A percentile compares a stretch with the other conserved stretches of the same genome.
These are phyloP conservation scores for Halichoeres trimaculatus DNA, from an alignment of 2,113 vertebrate species.

Conservation along the genomic window DNA sequence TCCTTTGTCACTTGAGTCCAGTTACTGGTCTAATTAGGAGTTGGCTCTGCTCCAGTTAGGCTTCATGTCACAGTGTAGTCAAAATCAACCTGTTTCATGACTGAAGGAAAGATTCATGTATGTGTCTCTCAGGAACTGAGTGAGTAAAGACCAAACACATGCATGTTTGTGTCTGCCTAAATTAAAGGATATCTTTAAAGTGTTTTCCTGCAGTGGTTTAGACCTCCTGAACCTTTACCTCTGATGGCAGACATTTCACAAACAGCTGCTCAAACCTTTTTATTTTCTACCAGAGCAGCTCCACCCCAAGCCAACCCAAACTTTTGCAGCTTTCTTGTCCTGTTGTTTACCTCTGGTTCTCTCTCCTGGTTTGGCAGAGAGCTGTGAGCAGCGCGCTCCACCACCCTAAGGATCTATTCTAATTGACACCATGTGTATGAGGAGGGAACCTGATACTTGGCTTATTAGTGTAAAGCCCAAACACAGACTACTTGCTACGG, in stretches of 20 bases:
- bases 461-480: slow-evolving; percentile 65
- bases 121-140: too few species aligned
- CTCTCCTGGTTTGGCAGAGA: slow-evolving; percentile 18
- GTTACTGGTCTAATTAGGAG: too few species aligned
- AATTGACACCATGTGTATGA: slow-evolving; percentile 72
- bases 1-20: too few species aligned
- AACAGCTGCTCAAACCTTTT: slow-evolving; percentile 18
- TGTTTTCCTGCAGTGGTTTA: background rate
- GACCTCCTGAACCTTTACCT: background rate
- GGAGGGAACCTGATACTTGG: slow-evolving; percentile 61
- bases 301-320: slow-evolving; percentile 32
- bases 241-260: background rate
- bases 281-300: slow-evolving; percentile 22
- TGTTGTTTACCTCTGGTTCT: slow-evolving; percentile 45
- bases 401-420: slow-evolving; percentile 53
- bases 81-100: too few species aligned
- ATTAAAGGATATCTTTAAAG: too few species aligned
- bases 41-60: too few species aligned
- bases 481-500: slow-evolving; percentile 79
- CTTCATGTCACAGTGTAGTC: too few species aligned
- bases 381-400: slow-evolving; percentile 39
- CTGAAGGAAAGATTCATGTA: too few species aligned
- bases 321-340: slow-evolving; percentile 39
- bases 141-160: too few species aligned
- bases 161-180: too few species aligned